Evolutionary conservation across 2,888 invertebrate genomes (phyloP), one percentile per base, ranked within the genome.

Genomic region (Hoplodrina blanda): DNA sequence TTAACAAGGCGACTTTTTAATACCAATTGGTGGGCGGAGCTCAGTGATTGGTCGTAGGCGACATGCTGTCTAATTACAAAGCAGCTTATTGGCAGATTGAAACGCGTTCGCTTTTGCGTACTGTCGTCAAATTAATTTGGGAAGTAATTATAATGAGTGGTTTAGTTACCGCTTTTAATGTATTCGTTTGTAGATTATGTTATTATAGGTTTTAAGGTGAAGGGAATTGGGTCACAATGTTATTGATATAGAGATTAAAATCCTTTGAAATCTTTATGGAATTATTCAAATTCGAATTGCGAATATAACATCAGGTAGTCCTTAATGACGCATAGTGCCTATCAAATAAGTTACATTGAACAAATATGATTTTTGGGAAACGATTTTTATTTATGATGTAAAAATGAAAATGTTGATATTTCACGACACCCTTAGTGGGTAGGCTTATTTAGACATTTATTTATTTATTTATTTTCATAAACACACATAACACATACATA

Each of bases 41-140:
- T 82, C 76, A 70, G 75, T 77, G 74, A 80, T 80, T 82, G 82
- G 81, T 74, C 81, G 74, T 64, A 62, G 80, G 87, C 92, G 92
- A 91, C 94, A 93, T 93, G 91, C 92, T 87, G 93, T 89, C 91
- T 93, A 93, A 93, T 94, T 91, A 86, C 73, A 82, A 84, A 78
- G 82, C 78, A 78, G 82, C 86, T 87, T 84, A 82, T 82, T 85
- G 88, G 82, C 87, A 73, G 72, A 82, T 85, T 80, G 78, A 72
- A 76, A 49, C 59, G 77, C 49, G 81, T 74, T 74, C 72, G 65
- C 62, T 61, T 70, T 76, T 64, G 72, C 62, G 57, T 63, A 78
- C 25, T 79, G 78, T 77, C 78, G 68, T 81, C 65, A 78, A 81
- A 79, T 81, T 79, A 73, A 81, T 79, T 79, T 65, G 25, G 62